These are phyloP conservation scores for Jordanella pulchra DNA, from an alignment of 2,797 vertebrate species.

Conservation along the genomic window DNA sequence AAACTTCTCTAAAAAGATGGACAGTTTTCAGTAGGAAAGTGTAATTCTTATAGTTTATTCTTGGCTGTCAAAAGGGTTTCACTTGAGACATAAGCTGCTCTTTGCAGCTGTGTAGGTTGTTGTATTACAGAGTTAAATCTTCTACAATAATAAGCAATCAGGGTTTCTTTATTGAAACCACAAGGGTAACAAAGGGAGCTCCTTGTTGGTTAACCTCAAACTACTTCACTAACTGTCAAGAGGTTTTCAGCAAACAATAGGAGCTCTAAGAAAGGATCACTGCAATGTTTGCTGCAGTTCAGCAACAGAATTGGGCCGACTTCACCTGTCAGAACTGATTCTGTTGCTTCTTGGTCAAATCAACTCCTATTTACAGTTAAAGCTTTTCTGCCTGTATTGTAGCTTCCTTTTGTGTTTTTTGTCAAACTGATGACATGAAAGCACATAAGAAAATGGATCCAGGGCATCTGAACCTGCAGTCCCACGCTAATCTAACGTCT, in stretches of 20 bases:
- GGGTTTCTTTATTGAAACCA: not conserved
- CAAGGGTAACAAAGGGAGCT: not conserved
- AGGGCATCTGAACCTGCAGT: slow-evolving; percentile 5
- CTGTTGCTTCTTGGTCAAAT: not conserved
- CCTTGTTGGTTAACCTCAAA: slow-evolving; percentile 14
- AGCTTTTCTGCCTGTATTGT: not conserved
- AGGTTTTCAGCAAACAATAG: slow-evolving; percentile 23
- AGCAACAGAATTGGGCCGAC: not conserved
- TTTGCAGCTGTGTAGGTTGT: not conserved
- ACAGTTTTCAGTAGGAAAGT: not conserved
- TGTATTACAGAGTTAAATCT: not conserved
- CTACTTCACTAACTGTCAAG: not conserved
- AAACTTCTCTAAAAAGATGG: too few relatives aligned
- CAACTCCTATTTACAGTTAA: not conserved
- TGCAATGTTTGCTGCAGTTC: not conserved
- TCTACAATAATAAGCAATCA: slow-evolving; percentile 13
- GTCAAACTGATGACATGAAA: slow-evolving; percentile 10
- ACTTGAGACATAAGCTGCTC: not conserved
- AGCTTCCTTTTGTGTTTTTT: slow-evolving; percentile 7
- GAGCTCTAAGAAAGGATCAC: slow-evolving; percentile 1
- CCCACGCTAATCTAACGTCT: slow-evolving; percentile 50
- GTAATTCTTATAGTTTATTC: not conserved
- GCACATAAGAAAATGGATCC: slow-evolving; percentile 11
- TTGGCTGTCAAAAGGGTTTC: not conserved
- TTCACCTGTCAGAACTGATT: not conserved